Conservation (phyloP, 2,113 vertebrate genomes). For the western clawed frog (Xenopus tropicalis) region UCB_Xtro_10.0 CM004449.2:77824001-77824500, state of each 20-base stretch:
- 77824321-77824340: too few relatives aligned
- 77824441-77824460: too few relatives aligned
- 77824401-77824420: too few relatives aligned
- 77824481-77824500: too few relatives aligned
- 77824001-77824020: conserved; percentile 9
- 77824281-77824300: too few relatives aligned
- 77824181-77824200: neutral
- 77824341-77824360: too few relatives aligned
- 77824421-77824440: too few relatives aligned
- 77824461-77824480: too few relatives aligned
- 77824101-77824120: conserved; percentile 8
- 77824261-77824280: too few relatives aligned
- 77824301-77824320: too few relatives aligned
- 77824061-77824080: neutral
- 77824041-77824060: conserved; percentile 31
- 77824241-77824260: neutral
- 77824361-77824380: too few relatives aligned
- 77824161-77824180: neutral
- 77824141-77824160: neutral
- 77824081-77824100: conserved; percentile 25
- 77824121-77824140: conserved; percentile 31
- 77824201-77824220: neutral
- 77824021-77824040: conserved; percentile 26
- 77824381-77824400: too few relatives aligned
- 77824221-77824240: neutral